Evolutionary conservation across 35 echinoderm and acorn worm genomes (phyloP).

Genomic region (Anneissia japonica): DNA sequence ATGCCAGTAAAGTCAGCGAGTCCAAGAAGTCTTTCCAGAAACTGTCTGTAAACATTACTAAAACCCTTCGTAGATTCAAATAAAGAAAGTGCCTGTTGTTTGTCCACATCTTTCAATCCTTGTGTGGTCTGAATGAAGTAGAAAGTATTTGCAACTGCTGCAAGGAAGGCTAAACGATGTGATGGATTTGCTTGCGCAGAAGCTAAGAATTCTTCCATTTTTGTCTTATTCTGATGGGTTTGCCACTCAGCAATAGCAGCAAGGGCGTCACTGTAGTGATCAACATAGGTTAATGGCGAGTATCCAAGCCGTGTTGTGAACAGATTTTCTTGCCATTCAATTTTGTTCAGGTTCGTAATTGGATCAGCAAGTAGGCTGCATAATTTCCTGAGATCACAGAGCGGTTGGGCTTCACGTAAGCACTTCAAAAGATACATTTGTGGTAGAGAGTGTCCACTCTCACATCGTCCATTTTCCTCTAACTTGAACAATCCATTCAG

Average conservation of each 20-base stretch:
- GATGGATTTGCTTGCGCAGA: not conserved
- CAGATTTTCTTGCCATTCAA: not conserved
- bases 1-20: conserved; percentile 12
- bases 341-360: not conserved
- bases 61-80: not conserved
- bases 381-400: not conserved
- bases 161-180: conserved; percentile 25
- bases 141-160: not conserved
- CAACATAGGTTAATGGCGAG: conserved; percentile 11
- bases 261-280: not conserved
- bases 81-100: not conserved
- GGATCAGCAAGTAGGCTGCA: not conserved
- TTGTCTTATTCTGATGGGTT: not conserved
- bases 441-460: no score
- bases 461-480: not conserved
- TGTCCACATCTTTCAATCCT: not conserved
- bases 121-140: conserved; percentile 2
- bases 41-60: not conserved
- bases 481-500: conserved; percentile 2
- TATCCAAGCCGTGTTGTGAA: conserved; percentile 6
- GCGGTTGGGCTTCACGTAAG: not conserved
- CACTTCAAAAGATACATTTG: not conserved
- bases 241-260: not conserved
- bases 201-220: not conserved
- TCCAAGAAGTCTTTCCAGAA: not conserved